Base-by-base conservation (phyloP, 2,888 invertebrate species). In the Hydropsyche betteni region DNA sequence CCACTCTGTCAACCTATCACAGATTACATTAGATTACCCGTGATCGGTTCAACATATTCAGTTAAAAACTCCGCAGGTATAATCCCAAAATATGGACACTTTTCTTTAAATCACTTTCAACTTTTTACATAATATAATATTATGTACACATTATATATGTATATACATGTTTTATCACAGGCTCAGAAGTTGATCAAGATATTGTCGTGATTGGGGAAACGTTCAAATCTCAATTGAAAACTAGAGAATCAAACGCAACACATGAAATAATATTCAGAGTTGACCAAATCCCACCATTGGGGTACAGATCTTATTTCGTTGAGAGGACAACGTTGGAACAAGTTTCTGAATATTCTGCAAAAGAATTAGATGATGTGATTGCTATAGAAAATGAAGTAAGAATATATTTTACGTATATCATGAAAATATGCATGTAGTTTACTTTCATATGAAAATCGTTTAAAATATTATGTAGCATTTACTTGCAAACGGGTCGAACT, bases 221-320 rank as follows among this genome's bases (percentile, higher is more conserved):
- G 16, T 52, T 68, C 0, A 44, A 51, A 10, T 33, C 69, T 8
- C 79, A 78, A 69, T 24, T 79, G n/a, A 33, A 52, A 53, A 93
- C 92, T 52, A 85, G 95, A 51, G 73, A 81, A 0, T 92, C 92
- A 0, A 82, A 80, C 2, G 93, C 95, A 0, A 88, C 86, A 0
- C 86, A 88, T 80, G 95, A 96, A 81, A 82, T 96, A 0, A 85
- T 94, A 0, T 96, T 96, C 82, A 81, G 87, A 16, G 92, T 92
- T 0, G 81, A 83, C 3, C 83, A 90, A 3, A 81, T 94, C 1
- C 92, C 94, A 0, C 85, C 93, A 0, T 83, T 93, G 0, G 93
- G 94, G 0, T 91, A 90, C 80, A 90, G 89, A 80, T 89, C 91
- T 0, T 92, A 88, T 80, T 91, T 89, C 80, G 82, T 92, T 5